Base-by-base conservation (phyloP, 2,888 invertebrate species). In the Sinentomon sp. region DNA sequence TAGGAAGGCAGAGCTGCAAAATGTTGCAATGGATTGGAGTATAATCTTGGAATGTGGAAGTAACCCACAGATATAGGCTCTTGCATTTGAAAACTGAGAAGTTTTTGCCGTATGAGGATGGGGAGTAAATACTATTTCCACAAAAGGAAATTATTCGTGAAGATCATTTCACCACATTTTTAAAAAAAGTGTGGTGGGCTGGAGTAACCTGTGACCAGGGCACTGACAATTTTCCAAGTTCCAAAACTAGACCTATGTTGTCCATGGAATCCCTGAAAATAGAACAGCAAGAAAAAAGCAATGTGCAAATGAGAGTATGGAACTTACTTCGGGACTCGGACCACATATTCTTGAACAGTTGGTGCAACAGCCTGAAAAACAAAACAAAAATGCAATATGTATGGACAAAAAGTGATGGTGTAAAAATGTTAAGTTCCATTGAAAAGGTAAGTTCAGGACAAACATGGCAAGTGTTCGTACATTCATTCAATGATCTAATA, bases 301-400 rank as follows among this genome's bases (percentile, higher is more conserved):
- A 32, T 19, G 17, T 32, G n/a, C 17, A 14, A n/a, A 16, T 14
- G 5, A 24, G 23, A 13, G 12, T 7, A 17, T 2, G n/a, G 14
- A 17, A 62, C 60, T 57, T 66, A 70, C 59, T 78, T 78, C 16
- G 77, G 78, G 13, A 77, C 77, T 43, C 75, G 57, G 41, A 78
- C 77, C 40, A 68, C 68, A 47, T 70, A 78, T 52, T 78, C 78
- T 49, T 76, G 74, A 3, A 69, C 64, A 3, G 62, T 53, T 1
- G 60, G 48, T 3, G 42, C 45, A 17, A 19, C 21, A 6, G 34
- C 6, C 32, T 17, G 13, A 16, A 18, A 26, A 24, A 14, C 19
- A 23, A 28, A 21, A 6, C 21, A 29, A 13, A 21, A 35, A 29
- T 28, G 14, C 24, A 9, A 31, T 31, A 20, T 23, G 29, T 4